These are phyloP conservation scores for Melanotaenia trifasciata DNA, from an alignment of 2,797 vertebrate genomes.

Conservation along the genomic window DNA sequence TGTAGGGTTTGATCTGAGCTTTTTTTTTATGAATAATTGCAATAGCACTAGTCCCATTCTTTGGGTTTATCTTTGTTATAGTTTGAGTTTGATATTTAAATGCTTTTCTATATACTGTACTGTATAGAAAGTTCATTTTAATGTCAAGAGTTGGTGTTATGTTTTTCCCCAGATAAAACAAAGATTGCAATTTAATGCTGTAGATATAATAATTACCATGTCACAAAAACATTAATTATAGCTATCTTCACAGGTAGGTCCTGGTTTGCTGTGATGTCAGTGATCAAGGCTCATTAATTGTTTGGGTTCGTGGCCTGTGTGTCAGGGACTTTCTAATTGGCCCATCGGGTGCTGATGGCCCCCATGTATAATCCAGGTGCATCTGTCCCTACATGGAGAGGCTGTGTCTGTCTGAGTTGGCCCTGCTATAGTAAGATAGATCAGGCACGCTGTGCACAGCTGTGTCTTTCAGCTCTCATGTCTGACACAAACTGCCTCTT, in stretches of 20 bases:
- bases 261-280: slow-evolving; percentile 32
- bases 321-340: slow-evolving; percentile 70
- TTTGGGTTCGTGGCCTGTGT: slow-evolving; percentile 43
- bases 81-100: not conserved
- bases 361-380: slow-evolving; percentile 38
- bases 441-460: slow-evolving; percentile 64
- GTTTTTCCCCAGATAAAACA: not conserved
- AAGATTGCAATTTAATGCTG: slow-evolving; percentile 3
- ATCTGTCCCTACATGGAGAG: slow-evolving; percentile 53
- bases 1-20: slow-evolving; percentile 2
- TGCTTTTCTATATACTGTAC: not conserved
- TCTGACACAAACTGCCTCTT: slow-evolving; percentile 46
- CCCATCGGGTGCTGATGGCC: slow-evolving; percentile 64
- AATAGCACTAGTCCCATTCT: not conserved
- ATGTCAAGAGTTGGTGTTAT: not conserved
- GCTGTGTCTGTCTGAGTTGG: slow-evolving; percentile 54
- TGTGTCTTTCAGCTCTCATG: slow-evolving; percentile 70
- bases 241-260: slow-evolving; percentile 14
- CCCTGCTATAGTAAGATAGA: slow-evolving; percentile 63
- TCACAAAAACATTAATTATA: slow-evolving; percentile 33
- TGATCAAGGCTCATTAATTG: slow-evolving; percentile 35
- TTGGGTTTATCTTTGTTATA: not conserved
- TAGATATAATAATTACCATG: slow-evolving; percentile 20
- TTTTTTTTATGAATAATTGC: slow-evolving; percentile 14
- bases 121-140: not conserved